Evolutionary conservation across 2,113 vertebrate genomes (phyloP).

Genomic region (Etheostoma cragini): DNA sequence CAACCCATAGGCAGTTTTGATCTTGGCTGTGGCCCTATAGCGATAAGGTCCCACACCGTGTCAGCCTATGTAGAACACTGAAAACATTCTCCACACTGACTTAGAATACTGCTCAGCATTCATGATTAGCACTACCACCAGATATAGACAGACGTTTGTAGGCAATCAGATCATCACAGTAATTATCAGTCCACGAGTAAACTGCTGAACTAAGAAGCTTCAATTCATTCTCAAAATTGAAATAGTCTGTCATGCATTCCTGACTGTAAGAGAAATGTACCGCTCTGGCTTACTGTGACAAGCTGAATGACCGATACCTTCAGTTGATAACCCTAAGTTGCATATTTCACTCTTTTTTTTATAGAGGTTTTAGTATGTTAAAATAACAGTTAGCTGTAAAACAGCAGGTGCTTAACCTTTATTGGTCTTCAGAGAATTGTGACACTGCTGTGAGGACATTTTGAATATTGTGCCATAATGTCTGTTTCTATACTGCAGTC

Average conservation of each 20-base stretch:
- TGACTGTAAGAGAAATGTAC: slow-evolving; percentile 1
- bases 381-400: slow-evolving; percentile 50
- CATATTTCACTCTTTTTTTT: slow-evolving; percentile 33
- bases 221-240: slow-evolving; percentile 3
- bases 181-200: slow-evolving; percentile 32
- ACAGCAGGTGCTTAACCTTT: slow-evolving; percentile 41
- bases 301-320: slow-evolving; percentile 14
- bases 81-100: slow-evolving; percentile 30
- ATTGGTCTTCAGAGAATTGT: slow-evolving; percentile 22
- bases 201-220: slow-evolving; percentile 24
- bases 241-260: slow-evolving; percentile 29
- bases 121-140: slow-evolving; percentile 29
- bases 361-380: slow-evolving; percentile 21
- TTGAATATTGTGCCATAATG: slow-evolving; percentile 11
- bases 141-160: slow-evolving; percentile 27
- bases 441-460: slow-evolving; percentile 42
- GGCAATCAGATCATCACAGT: slow-evolving; percentile 30
- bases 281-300: not conserved
- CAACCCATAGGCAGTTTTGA: slow-evolving; percentile 19
- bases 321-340: slow-evolving; percentile 12
- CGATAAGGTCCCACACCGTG: slow-evolving; percentile 10
- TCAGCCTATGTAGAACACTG: slow-evolving; percentile 16
- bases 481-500: slow-evolving; percentile 11
- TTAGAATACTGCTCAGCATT: slow-evolving; percentile 21
- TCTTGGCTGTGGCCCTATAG: slow-evolving; percentile 24